Evolutionary conservation across 2,888 invertebrate genomes (phyloP), one percentile per base, ranked within the genome.

Genomic region (Scrobipalpa costella): DNA sequence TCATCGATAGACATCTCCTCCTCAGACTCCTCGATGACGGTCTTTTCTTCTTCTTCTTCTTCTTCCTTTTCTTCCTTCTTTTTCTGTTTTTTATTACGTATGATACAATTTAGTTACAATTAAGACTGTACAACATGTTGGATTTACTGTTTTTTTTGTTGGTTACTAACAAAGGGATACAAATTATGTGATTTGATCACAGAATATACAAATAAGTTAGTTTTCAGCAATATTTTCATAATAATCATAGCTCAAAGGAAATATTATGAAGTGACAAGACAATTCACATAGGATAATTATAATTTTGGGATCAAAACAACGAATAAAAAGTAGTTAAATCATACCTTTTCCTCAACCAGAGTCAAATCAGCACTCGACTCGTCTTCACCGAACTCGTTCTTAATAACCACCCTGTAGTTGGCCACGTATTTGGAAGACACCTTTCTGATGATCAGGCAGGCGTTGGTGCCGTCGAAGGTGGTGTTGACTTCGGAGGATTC

Each of bases 381-480:
- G 73, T 97, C 98, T 80, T 96, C 95, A 60, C 99, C 99, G 73
- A 94, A 95, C 81, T 98, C 97, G 83, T 99, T 99, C 77, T 94
- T 95, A 62, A 98, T 96, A 33, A 97, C 94, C 52, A 98, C 94
- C 77, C 94, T 95, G 86, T 98, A 98, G 60, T 94, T 94, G 50
- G 97, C 97, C 5, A 95, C 92, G 80, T 95, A 95, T 77, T 96
- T 96, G n/a, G 93, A 93, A 62, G 95, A 94, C 55, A 96, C 95
- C 74, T 93, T 94, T 69, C 94, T 94, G 70, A 98, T 96, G 66
- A 94, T 95, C 9, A 98, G 88, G 67, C 95, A 94, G 13, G 97
- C 95, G 47, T 94, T 95, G 60, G 94, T 94, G 21, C 97, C 97
- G 80, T 98, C 97, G 77, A 97, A 98, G 1, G 95, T 94, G 27